A percentile compares a stretch with the other conserved stretches of the same genome.
Evolutionary conservation across 1,140 invertebrate genomes (phyloP).

Genomic region (Eriocheir sinensis): DNA sequence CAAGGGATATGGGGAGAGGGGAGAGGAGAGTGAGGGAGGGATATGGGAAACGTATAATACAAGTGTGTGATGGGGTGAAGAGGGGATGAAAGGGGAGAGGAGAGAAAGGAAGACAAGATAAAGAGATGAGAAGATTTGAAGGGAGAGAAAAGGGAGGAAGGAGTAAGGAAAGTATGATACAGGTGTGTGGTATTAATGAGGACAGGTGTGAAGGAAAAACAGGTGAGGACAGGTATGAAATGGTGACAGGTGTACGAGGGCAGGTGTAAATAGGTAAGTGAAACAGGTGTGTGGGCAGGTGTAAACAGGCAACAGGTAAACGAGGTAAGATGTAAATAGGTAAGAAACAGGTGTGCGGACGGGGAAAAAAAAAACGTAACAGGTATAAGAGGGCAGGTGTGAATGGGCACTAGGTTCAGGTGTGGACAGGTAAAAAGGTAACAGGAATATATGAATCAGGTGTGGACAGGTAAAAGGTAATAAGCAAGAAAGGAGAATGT

Average conservation of each 20-base stretch:
- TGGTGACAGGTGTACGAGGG: background rate
- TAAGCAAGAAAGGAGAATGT: background rate
- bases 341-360: background rate
- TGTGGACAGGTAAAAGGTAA: background rate
- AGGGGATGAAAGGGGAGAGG: background rate
- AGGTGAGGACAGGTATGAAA: background rate
- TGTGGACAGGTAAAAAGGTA: background rate
- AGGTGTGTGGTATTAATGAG: background rate
- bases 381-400: background rate
- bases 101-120: background rate
- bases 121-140: too few species aligned
- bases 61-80: too few species aligned
- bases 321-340: background rate
- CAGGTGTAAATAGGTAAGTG: background rate
- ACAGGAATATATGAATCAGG: background rate
- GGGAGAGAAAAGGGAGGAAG: too few species aligned
- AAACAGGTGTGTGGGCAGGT: background rate
- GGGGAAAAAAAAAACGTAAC: background rate
- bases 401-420: background rate
- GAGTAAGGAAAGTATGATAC: background rate
- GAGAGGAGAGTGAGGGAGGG: background rate
- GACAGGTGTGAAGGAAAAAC: background rate
- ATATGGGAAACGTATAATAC: background rate
- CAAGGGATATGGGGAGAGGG: background rate
- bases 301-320: background rate